phyloP scores from a whole-genome alignment of 2,797 vertebrate species.

The Acanthurus lineatus region DNA sequence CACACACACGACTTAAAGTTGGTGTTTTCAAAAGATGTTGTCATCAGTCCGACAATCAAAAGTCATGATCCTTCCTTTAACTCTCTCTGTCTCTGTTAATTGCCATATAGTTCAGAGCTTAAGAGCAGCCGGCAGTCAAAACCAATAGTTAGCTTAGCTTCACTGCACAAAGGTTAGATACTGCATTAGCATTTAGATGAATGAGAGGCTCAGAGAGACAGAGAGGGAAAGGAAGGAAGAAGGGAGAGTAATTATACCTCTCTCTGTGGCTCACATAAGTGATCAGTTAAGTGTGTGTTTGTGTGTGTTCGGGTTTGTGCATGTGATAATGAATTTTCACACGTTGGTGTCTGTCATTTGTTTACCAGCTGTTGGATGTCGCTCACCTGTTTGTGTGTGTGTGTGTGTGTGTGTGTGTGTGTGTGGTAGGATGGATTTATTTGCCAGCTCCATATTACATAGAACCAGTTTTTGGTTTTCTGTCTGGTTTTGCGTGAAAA shows the following conservation, averaged over 20 bases:
- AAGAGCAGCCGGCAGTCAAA: constrained; percentile 62
- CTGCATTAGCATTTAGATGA: constrained; percentile 84
- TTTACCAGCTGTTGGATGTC: constrained; percentile 38
- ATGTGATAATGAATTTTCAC: constrained; percentile 57
- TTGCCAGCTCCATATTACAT: neutral
- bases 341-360: constrained; percentile 39
- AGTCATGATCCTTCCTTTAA: constrained; percentile 10
- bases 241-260: constrained; percentile 58
- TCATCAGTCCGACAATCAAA: constrained; percentile 15
- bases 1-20: constrained; percentile 10
- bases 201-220: constrained; percentile 51
- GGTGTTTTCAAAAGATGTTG: constrained; percentile 13
- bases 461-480: neutral
- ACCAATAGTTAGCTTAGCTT: constrained; percentile 77
- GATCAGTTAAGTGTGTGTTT: constrained; percentile 37
- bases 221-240: neutral
- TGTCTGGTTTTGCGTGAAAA: neutral
- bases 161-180: constrained; percentile 75
- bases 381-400: constrained; percentile 7
- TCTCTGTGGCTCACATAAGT: constrained; percentile 48
- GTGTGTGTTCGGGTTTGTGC: neutral
- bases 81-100: constrained; percentile 39
- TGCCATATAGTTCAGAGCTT: constrained; percentile 62
- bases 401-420: constrained; percentile 16
- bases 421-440: neutral